Percentiles rank a stretch among this genome's conserved stretches.
Evolutionary conservation across 2,888 invertebrate genomes (phyloP).

Genomic region (Dermolepida albohirtum): DNA sequence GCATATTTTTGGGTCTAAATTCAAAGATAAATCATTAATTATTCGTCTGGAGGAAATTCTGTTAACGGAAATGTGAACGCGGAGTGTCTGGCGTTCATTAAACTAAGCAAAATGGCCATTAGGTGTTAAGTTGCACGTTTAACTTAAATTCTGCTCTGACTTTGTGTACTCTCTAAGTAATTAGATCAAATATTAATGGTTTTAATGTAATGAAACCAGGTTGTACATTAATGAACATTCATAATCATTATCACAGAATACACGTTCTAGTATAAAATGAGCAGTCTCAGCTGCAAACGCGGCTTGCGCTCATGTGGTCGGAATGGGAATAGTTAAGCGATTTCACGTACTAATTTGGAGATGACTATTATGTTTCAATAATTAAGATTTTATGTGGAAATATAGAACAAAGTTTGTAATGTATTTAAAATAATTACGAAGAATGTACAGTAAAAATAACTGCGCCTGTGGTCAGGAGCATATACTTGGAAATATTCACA

Average conservation of each 20-base stretch:
- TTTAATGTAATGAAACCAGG: conserved; percentile 32
- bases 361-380: too few species aligned
- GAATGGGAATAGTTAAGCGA: too few species aligned
- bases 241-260: conserved; percentile 11
- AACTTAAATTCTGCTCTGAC: conserved; percentile 21
- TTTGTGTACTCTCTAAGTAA: conserved; percentile 5
- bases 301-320: too few species aligned
- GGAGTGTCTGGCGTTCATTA: background rate
- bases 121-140: conserved; percentile 20
- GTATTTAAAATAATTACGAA: too few species aligned
- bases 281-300: too few species aligned
- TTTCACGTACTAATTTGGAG: too few species aligned
- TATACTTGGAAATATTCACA: too few species aligned
- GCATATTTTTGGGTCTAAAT: too few species aligned
- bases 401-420: too few species aligned
- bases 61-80: background rate
- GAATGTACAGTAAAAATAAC: too few species aligned
- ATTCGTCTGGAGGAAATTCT: background rate
- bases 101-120: conserved; percentile 20
- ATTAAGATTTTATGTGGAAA: too few species aligned
- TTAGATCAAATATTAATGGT: conserved; percentile 36
- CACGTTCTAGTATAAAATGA: conserved; percentile 1
- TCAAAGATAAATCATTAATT: background rate
- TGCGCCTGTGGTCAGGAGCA: too few species aligned
- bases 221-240: conserved; percentile 25